phyloP scores from a whole-genome alignment of 2,113 vertebrate species.

The Tetraodon nigroviridis region DNA sequence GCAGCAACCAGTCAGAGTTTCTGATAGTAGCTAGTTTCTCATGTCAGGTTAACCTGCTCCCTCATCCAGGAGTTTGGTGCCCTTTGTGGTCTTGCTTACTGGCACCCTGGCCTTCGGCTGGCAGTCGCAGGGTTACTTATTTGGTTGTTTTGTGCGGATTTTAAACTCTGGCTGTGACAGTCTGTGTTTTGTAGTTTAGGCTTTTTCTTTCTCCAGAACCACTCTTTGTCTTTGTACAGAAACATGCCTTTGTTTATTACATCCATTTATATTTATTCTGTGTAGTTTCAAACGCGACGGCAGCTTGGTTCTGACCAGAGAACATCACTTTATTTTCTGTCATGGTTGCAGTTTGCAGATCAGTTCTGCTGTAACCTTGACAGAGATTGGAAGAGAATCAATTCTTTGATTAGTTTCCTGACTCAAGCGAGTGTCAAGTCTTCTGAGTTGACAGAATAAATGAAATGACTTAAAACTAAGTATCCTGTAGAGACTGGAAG shows the following conservation, averaged over 20 bases:
- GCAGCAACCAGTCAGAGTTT: no score
- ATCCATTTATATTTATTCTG: background rate
- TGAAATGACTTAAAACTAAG: no score
- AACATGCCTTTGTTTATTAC: background rate
- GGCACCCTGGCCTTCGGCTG: slow-evolving; percentile 1
- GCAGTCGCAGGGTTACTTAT: background rate
- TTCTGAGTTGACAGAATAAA: background rate
- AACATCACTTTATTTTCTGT: slow-evolving; percentile 8
- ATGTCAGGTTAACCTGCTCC: background rate
- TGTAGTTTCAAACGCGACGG: background rate
- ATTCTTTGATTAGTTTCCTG: slow-evolving; percentile 11
- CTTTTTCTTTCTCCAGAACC: background rate
- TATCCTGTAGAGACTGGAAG: background rate
- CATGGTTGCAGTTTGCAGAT: background rate
- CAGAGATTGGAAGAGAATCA: slow-evolving; percentile 17
- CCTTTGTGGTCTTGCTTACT: background rate
- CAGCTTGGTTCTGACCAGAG: background rate
- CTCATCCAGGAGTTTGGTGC: background rate
- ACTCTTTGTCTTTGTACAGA: background rate
- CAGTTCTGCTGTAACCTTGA: slow-evolving; percentile 7
- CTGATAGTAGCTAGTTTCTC: no score
- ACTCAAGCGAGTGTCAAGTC: slow-evolving; percentile 5
- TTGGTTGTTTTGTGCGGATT: background rate
- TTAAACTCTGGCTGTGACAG: background rate
- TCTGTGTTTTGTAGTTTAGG: background rate